Base-by-base conservation (phyloP, 2,113 vertebrate species). In the Microtus oregoni region DNA sequence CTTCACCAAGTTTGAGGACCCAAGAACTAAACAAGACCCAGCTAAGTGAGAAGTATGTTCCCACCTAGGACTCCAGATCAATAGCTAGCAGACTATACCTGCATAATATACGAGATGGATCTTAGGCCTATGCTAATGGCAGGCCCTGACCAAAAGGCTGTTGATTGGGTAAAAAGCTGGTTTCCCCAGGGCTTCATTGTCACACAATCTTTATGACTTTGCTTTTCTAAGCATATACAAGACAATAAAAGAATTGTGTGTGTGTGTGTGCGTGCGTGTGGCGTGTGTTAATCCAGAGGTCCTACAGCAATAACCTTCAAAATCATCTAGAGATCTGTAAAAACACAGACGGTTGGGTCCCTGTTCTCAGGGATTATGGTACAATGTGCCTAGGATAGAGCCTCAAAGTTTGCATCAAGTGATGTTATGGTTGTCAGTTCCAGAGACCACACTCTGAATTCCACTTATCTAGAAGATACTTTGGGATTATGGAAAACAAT, bases 401-500 rank as follows among this genome's bases (percentile, higher is more conserved):
- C 47, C 70, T 79, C n/a, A 79, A 30, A 92, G 91, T 95, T 58
- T 68, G 1, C 52, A 92, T 76, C 47, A 52, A 17, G 14, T 61
- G 32, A 90, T 89, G 19, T 3, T 73, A 5, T 81, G 89, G 50
- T 30, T 86, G 12, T 38, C 88, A n/a, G 15, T 92, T 92, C 61
- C 24, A 70, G 72, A 97, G 50, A 89, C 7, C 38, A 93, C 24
- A 52, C 35, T 75, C 70, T 95, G 79, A 75, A 75, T 96, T 89
- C 58, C 41, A 76, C 38, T 86, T 26, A 44, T 95, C 76, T 91
- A 87, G 75, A 92, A 22, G 7, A 68, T 81, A 26, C 26, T 82
- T 93, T 85, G 19, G 2, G 94, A 96, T 86, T 91, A 72, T 70
- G 78, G 55, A 47, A 92, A 92, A 95, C 32, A 67, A 85, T 58